Base-by-base conservation (phyloP, 2,888 invertebrate genomes). In the Luffia ferchaultella region DNA sequence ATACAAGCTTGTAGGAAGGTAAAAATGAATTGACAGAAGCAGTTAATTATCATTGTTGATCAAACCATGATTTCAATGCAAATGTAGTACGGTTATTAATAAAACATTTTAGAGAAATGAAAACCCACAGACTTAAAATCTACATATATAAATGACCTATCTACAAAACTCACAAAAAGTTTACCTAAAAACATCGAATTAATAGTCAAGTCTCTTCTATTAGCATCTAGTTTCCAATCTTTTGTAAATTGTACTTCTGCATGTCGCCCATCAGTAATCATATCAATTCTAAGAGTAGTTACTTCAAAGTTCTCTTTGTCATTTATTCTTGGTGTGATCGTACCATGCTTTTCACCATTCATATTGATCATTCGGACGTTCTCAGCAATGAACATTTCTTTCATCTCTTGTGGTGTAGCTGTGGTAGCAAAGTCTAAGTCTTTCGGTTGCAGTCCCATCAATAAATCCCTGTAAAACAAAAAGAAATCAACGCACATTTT, bases 391-490 rank as follows among this genome's bases (percentile, higher is more conserved):
- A 98, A 97, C 91, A 98, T 95, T 41, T 89, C 87, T 68, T 96
- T 97, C 98, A 99, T 98, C 82, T 99, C 87, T 16, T 89, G 86
- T 0, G 99, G 99, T 0, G 98, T 98, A 7, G 99, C 99, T 16
- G 92, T 93, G 3, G 98, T 97, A 0, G 99, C 99, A 84, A 99
- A 97, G 78, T 99, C 99, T 48, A 99, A 79, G 76, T 99, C 99
- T 65, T 92, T 92, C 1, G 97, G 97, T 57, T 80, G 76, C 48
- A 87, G 87, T 2, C 89, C 88, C 87, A 91, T 88, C n/a, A 96
- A 68, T 20, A 96, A 80, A 72, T 96, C 96, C 57, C 95, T 88
- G 58, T 1, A 69, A 65, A 19, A 19, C 18, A 45, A 30, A 30
- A 7, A 30, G 30, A 30, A 3, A 30, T 30, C 5, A 30, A 30